Evolutionary conservation across 2,113 vertebrate species (phyloP).

Genomic region (Oryzias celebensis): DNA sequence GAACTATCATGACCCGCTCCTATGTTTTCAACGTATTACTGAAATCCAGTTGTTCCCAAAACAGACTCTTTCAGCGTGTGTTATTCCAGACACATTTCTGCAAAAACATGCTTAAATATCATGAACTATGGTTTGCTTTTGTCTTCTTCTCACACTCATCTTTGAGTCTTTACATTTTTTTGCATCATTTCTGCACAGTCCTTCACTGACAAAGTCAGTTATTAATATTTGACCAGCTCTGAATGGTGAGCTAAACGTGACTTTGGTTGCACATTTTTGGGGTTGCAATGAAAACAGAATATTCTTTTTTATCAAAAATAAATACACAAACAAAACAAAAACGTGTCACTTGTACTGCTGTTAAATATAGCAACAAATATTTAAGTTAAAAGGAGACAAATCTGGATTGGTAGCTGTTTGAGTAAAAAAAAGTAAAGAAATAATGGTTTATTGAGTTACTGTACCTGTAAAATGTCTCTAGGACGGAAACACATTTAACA

Average conservation of each 20-base stretch:
- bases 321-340: no score
- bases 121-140: neutral
- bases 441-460: no score
- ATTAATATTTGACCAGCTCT: slow-evolving; percentile 31
- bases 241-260: slow-evolving; percentile 4
- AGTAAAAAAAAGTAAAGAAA: no score
- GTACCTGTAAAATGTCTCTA: no score
- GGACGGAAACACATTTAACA: no score
- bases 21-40: neutral
- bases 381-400: no score
- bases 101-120: neutral
- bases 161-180: slow-evolving; percentile 22
- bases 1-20: neutral
- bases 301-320: neutral
- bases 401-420: no score
- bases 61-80: no score
- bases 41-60: neutral
- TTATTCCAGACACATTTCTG: no score
- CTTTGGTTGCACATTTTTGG: slow-evolving; percentile 1
- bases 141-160: neutral
- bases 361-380: neutral
- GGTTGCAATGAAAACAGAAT: neutral
- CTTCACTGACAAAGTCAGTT: neutral
- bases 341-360: neutral
- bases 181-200: slow-evolving; percentile 13